Conservation (phyloP, 1,140 invertebrate genomes). For the Hylaeus volcanicus region DNA sequence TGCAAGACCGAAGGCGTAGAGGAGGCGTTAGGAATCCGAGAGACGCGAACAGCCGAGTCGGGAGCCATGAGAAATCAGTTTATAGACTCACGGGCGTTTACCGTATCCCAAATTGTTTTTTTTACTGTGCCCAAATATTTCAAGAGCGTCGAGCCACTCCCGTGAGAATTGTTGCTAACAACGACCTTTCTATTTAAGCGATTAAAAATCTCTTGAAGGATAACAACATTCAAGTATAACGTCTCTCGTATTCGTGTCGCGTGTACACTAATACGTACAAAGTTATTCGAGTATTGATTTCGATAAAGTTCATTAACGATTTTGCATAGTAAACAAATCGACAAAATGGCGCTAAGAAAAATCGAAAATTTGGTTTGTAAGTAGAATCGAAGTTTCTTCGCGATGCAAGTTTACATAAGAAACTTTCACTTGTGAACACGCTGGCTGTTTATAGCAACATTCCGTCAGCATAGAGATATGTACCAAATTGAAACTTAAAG, state of each 20-base stretch:
- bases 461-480: background rate
- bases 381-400: background rate
- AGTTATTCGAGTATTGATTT: too few species aligned
- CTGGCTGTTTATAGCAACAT: background rate
- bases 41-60: slow-evolving; percentile 10
- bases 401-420: slow-evolving; percentile 17
- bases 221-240: too few species aligned
- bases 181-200: too few species aligned
- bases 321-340: background rate
- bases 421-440: slow-evolving; percentile 39
- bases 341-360: background rate
- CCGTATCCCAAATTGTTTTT: slow-evolving; percentile 7
- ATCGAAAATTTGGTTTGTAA: background rate
- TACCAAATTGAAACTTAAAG: background rate
- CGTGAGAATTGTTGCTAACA: too few species aligned
- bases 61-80: slow-evolving; percentile 27
- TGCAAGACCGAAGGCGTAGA: slow-evolving; percentile 44
- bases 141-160: too few species aligned
- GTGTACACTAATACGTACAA: too few species aligned
- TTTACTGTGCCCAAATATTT: too few species aligned
- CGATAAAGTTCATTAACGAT: too few species aligned
- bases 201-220: too few species aligned
- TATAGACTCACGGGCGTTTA: slow-evolving; percentile 17
- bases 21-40: slow-evolving; percentile 40
- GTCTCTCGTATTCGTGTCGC: too few species aligned